phyloP scores from a whole-genome alignment of 1,140 invertebrate genomes.

The Apocrypta bakeri region DNA sequence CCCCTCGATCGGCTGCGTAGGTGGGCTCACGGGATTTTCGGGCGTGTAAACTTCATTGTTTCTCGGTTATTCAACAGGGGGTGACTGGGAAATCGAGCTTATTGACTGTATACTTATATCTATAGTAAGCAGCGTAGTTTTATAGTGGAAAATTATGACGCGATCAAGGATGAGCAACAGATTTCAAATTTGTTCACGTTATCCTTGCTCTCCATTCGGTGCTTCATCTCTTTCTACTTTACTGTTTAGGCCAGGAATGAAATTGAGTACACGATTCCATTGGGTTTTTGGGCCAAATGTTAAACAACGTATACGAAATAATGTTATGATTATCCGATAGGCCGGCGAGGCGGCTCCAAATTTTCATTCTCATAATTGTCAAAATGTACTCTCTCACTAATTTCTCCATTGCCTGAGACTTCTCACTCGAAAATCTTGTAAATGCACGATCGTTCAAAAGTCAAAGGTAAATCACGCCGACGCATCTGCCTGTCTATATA shows the following conservation, averaged over 20 bases:
- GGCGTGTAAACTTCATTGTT: background rate
- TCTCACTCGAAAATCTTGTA: background rate
- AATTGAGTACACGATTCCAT: too few species aligned
- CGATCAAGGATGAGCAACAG: background rate
- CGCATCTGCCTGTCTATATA: constrained; percentile 30
- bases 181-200: background rate
- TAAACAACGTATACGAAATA: too few species aligned
- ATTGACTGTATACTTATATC: background rate
- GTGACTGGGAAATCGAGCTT: background rate
- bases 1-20: background rate
- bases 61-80: background rate
- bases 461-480: constrained; percentile 19
- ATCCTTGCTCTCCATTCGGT: background rate
- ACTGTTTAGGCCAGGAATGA: too few species aligned
- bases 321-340: too few species aligned
- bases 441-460: constrained; percentile 4
- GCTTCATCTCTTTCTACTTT: background rate
- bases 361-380: background rate
- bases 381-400: background rate
- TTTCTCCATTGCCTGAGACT: background rate
- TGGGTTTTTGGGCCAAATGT: too few species aligned
- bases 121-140: background rate
- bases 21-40: background rate
- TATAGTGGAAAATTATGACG: background rate
- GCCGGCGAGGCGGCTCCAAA: too few species aligned